Evolutionary conservation across 2,888 invertebrate species (phyloP).

Genomic region (Ecliptopera silaceata): DNA sequence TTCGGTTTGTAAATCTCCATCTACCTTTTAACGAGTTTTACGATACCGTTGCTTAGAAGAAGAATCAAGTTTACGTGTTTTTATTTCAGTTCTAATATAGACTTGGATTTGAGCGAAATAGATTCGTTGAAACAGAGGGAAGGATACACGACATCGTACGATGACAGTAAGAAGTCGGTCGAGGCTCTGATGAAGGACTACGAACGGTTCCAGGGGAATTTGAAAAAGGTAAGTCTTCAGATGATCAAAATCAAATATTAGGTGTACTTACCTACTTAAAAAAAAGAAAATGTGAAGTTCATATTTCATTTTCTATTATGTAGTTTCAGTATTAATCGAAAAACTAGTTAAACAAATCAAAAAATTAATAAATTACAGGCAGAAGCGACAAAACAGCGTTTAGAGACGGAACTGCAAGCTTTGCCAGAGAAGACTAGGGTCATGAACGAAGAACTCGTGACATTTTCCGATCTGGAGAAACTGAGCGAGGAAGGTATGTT

Average conservation of each 20-base stretch:
- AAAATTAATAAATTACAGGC: slow-evolving; percentile 48
- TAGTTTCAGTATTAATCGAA: too few species aligned
- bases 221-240: slow-evolving; percentile 74
- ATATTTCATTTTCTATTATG: too few species aligned
- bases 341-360: too few species aligned
- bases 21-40: too few species aligned
- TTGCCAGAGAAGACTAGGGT: slow-evolving; percentile 86
- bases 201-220: slow-evolving; percentile 84
- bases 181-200: slow-evolving; percentile 72
- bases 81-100: slow-evolving; percentile 79
- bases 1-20: too few species aligned
- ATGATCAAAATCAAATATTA: too few species aligned
- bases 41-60: too few species aligned
- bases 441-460: slow-evolving; percentile 85
- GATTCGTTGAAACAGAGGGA: slow-evolving; percentile 76
- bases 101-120: slow-evolving; percentile 84
- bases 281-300: too few species aligned
- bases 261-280: too few species aligned
- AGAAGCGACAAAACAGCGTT: slow-evolving; percentile 72
- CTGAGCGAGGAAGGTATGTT: slow-evolving; percentile 77
- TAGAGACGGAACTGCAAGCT: slow-evolving; percentile 84
- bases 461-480: slow-evolving; percentile 84
- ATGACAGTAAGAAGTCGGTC: slow-evolving; percentile 79
- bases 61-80: too few species aligned
- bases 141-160: slow-evolving; percentile 64